These are phyloP conservation scores for Lithophane ornitopus DNA, from an alignment of 2,888 invertebrate species.

Conservation along the genomic window DNA sequence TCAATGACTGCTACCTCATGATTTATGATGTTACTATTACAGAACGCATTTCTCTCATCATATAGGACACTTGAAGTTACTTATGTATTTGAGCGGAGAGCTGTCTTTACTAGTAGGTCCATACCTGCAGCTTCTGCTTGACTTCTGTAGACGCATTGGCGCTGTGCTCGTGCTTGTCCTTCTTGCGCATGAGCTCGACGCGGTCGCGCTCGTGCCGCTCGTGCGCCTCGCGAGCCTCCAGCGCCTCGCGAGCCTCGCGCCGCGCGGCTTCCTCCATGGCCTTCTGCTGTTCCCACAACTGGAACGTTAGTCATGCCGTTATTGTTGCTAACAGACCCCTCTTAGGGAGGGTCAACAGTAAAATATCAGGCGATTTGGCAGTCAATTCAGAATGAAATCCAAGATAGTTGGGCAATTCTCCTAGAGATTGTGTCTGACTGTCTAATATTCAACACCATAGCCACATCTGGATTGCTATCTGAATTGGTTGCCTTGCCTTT, in stretches of 20 bases:
- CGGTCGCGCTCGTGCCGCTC: conserved; percentile 95
- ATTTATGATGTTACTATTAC: background rate
- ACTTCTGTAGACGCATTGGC: conserved; percentile 99
- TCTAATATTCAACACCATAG: conserved; percentile 7
- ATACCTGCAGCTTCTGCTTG: conserved; percentile 97
- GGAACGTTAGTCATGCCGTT: conserved; percentile 78
- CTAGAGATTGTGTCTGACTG: background rate
- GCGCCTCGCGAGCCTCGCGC: conserved; percentile 92
- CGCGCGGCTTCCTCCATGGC: conserved; percentile 95
- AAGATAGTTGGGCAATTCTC: background rate
- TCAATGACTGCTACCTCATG: background rate
- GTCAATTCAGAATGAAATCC: background rate
- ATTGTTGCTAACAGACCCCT: conserved; percentile 55
- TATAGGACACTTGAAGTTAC: background rate
- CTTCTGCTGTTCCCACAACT: conserved; percentile 98
- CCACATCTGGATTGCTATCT: conserved; percentile 8
- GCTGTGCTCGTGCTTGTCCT: conserved; percentile 98
- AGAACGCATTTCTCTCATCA: background rate
- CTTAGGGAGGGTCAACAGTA: conserved; percentile 30
- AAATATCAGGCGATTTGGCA: background rate
- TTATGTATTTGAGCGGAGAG: background rate
- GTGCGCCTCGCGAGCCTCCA: conserved; percentile 93
- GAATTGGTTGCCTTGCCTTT: conserved; percentile 4
- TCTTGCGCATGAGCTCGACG: conserved; percentile 96
- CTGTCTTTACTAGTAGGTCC: background rate